Conservation (phyloP, 2,113 vertebrate species). For the Mustela nigripes region DNA sequence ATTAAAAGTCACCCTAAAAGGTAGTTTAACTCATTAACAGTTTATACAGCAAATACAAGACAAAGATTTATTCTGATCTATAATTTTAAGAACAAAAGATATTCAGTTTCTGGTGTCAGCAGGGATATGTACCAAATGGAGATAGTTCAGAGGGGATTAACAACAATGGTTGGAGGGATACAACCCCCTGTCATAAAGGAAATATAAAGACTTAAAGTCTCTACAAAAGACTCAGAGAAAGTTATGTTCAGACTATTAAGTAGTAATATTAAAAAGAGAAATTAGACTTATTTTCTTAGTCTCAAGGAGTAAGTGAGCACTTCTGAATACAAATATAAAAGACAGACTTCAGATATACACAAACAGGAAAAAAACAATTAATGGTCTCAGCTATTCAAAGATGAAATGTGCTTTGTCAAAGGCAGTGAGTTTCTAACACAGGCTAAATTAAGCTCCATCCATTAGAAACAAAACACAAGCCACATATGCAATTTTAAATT, state of each 20-base stretch:
- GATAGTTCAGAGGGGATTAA: not conserved
- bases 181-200: not conserved
- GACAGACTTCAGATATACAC: not conserved
- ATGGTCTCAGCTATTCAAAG: not conserved
- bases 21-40: slow-evolving; percentile 1
- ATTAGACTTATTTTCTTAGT: not conserved
- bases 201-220: not conserved
- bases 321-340: slow-evolving; percentile 7
- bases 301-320: not conserved
- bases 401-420: not conserved
- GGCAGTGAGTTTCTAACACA: not conserved
- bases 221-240: not conserved
- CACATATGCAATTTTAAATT: not conserved
- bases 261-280: not conserved
- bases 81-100: slow-evolving; percentile 18
- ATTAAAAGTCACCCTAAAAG: not conserved
- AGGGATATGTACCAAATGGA: not conserved
- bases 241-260: not conserved
- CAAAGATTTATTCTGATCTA: not conserved
- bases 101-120: not conserved
- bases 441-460: not conserved
- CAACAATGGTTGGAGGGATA: not conserved
- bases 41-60: not conserved
- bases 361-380: not conserved
- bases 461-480: slow-evolving; percentile 4